Conservation (phyloP, 2,113 vertebrate species). For the Eptesicus fuscus region DNA sequence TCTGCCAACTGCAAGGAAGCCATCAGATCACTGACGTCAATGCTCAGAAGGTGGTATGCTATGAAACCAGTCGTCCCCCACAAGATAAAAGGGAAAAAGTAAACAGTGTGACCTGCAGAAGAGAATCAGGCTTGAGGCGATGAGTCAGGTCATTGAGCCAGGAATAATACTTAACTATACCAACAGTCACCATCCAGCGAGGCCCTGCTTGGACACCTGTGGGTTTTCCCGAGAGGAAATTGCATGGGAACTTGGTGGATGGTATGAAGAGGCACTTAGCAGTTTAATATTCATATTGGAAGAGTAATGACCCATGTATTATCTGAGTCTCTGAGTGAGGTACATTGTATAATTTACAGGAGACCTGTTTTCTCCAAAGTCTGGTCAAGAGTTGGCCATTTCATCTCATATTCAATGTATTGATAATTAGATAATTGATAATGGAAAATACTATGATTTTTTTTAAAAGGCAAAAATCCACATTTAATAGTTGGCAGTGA, state of each 20-base stretch:
- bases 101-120: neutral
- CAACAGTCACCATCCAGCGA: neutral
- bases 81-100: neutral
- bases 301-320: neutral
- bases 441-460: neutral
- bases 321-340: neutral
- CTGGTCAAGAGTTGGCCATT: neutral
- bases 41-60: neutral
- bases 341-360: neutral
- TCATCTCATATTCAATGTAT: neutral
- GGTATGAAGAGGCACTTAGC: neutral
- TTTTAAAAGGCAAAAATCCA: neutral
- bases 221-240: neutral
- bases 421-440: too few relatives aligned
- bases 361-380: neutral
- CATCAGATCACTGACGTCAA: conserved; percentile 37
- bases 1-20: neutral
- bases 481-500: neutral
- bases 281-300: neutral
- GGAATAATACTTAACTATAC: neutral
- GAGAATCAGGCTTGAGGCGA: neutral
- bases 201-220: neutral
- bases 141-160: neutral
- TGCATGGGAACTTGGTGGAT: neutral
- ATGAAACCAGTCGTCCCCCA: neutral